These are phyloP conservation scores for Drosophila gaucha DNA, from an alignment of 2,888 invertebrate species.

Conservation along the genomic window DNA sequence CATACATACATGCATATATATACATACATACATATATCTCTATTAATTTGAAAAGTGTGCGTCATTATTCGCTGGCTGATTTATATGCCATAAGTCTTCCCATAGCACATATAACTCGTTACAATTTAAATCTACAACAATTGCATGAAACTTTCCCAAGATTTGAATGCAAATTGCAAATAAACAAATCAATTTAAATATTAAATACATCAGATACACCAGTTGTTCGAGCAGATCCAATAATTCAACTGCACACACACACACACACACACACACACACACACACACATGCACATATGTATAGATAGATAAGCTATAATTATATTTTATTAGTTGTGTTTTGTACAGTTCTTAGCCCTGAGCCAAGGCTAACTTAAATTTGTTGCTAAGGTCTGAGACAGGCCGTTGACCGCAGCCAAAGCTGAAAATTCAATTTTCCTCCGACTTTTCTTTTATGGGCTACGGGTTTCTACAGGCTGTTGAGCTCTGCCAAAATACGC, in stretches of 20 bases:
- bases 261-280: too few species aligned
- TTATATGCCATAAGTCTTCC: slow-evolving; percentile 12
- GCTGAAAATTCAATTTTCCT: neutral
- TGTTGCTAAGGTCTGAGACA: slow-evolving; percentile 26
- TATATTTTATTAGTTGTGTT: neutral
- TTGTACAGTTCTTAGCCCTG: slow-evolving; percentile 17
- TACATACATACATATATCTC: too few species aligned
- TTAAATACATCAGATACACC: slow-evolving; percentile 10
- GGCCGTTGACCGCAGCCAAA: slow-evolving; percentile 1
- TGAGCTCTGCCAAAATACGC: too few species aligned
- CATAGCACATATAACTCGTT: slow-evolving; percentile 30
- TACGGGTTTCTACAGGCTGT: too few species aligned
- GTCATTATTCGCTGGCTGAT: too few species aligned
- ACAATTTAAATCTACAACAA: slow-evolving; percentile 38
- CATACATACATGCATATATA: too few species aligned
- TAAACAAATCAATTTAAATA: slow-evolving; percentile 41
- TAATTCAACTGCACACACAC: neutral
- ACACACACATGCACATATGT: too few species aligned
- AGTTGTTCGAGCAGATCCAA: neutral
- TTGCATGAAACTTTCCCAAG: slow-evolving; percentile 49
- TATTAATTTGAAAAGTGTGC: too few species aligned
- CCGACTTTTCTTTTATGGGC: too few species aligned
- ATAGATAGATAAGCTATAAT: too few species aligned
- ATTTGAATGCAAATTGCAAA: slow-evolving; percentile 57
- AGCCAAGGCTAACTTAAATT: slow-evolving; percentile 20